A percentile compares a stretch with the other conserved stretches of the same genome.
phyloP scores from a whole-genome alignment of 2,888 invertebrate species.

The Synergus itoensis region DNA sequence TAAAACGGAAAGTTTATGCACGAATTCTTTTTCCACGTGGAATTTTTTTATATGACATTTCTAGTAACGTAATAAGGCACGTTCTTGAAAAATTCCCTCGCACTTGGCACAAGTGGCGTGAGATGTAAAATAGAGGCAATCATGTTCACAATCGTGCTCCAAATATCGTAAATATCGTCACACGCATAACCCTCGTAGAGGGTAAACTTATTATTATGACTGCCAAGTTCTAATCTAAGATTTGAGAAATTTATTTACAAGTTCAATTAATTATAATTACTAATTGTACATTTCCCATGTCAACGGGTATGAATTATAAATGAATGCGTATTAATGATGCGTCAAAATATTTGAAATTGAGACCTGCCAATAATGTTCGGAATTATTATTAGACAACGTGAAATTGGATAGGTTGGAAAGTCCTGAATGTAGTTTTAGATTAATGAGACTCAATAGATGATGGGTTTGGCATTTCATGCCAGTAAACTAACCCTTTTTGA shows the following conservation, averaged over 20 bases:
- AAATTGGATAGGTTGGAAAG: background rate
- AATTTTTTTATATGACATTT: background rate
- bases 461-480: constrained; percentile 6
- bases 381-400: background rate
- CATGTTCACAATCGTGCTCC: constrained; percentile 60
- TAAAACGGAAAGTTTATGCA: background rate
- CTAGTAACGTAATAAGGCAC: background rate
- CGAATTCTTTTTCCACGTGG: background rate
- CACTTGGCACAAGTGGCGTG: constrained; percentile 24
- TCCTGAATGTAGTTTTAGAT: background rate
- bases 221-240: background rate
- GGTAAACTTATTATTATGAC: constrained; percentile 27
- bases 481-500: constrained; percentile 28
- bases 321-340: too few relatives aligned
- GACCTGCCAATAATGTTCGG: background rate
- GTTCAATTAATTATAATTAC: background rate
- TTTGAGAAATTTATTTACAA: background rate
- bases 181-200: constrained; percentile 27
- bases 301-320: background rate
- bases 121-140: constrained; percentile 41
- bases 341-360: background rate
- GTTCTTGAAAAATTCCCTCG: constrained; percentile 26
- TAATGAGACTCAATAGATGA: constrained; percentile 18
- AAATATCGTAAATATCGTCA: constrained; percentile 52
- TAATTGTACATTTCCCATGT: background rate